Base-by-base conservation (phyloP, 2,888 invertebrate genomes). In the Congeria kusceri region DNA sequence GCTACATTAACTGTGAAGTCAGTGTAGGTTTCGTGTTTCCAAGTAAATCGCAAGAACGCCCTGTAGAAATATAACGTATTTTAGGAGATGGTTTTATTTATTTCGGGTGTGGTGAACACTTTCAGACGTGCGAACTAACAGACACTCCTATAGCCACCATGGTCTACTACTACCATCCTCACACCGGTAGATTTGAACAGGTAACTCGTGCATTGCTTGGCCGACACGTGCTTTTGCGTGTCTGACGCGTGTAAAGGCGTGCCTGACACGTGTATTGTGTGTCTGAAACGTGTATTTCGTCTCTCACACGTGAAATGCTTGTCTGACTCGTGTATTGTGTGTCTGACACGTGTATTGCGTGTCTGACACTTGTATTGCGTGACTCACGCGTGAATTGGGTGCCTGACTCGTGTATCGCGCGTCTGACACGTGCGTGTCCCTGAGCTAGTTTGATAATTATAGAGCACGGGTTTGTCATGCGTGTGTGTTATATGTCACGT, bases 141-240 rank as follows among this genome's bases (percentile, higher is more conserved):
- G 44, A 59, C 39, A 39, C 39, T 39, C 39, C 39, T 13, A 39
- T 18, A 57, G 44, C 72, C 53, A 47, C 59, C 71, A 78, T 67
- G 18, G 77, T 82, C 75, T 82, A 72, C 72, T 75, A 49, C 58
- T 82, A 82, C 65, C 75, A 72, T 58, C 82, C 82, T 44, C 82
- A 73, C 70, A 78, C 82, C 46, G 82, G 82, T 72, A 71, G 75
- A 78, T 82, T 82, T 63, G 68, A 75, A 72, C 82, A 76, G 82
- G 82, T 82, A 82, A 77, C 64, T 58, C 59, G 65, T 53, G 68
- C 70, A 29, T 29, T 2, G 11, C 3, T 29, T 0, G 27, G 44
- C 47, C 46, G 44, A 47, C 44, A 28, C 49, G 46, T 23, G n/a
- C n/a, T 13, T 27, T 64, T n/a, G 47, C 47, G 25, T 32, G 9